These are phyloP conservation scores for Loxodonta africana DNA, from an alignment of 2,113 vertebrate genomes.

Conservation along the genomic window DNA sequence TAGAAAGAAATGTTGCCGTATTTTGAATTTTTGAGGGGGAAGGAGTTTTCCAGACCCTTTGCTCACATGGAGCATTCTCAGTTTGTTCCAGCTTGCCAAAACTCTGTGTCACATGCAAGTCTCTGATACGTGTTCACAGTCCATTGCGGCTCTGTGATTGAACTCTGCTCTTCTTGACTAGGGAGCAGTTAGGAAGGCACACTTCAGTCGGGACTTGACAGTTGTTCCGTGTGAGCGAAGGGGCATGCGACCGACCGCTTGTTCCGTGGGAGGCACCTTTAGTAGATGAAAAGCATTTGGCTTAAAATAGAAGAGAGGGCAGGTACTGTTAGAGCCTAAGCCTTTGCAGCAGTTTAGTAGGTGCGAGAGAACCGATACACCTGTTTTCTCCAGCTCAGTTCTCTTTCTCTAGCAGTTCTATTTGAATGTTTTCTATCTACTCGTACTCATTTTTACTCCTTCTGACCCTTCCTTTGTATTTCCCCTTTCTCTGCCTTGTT, in stretches of 20 bases:
- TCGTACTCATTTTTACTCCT: conserved; percentile 72
- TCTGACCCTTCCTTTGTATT: conserved; percentile 78
- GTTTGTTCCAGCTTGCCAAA: conserved; percentile 79
- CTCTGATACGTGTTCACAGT: conserved; percentile 74
- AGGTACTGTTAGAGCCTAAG: conserved; percentile 30
- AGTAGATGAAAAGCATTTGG: conserved; percentile 62
- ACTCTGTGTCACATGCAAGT: conserved; percentile 73
- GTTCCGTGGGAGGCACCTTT: conserved; percentile 71
- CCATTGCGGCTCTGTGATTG: conserved; percentile 76
- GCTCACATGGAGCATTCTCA: conserved; percentile 72
- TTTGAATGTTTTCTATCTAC: conserved; percentile 76
- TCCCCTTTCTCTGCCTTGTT: conserved; percentile 83
- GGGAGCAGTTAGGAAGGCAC: conserved; percentile 77
- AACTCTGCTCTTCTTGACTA: conserved; percentile 79
- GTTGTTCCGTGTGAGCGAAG: conserved; percentile 82
- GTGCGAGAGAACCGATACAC: conserved; percentile 56
- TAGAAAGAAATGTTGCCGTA: conserved; percentile 56
- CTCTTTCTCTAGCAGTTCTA: conserved; percentile 72
- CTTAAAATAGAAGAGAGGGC: conserved; percentile 59
- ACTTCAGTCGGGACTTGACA: conserved; percentile 81
- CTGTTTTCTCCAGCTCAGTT: conserved; percentile 76
- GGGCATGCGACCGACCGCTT: conserved; percentile 22
- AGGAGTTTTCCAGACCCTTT: conserved; percentile 59
- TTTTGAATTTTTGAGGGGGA: conserved; percentile 6
- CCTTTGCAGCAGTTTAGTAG: conserved; percentile 64